Base-by-base conservation (phyloP, 2,113 vertebrate species). In the Labeo catla region DNA sequence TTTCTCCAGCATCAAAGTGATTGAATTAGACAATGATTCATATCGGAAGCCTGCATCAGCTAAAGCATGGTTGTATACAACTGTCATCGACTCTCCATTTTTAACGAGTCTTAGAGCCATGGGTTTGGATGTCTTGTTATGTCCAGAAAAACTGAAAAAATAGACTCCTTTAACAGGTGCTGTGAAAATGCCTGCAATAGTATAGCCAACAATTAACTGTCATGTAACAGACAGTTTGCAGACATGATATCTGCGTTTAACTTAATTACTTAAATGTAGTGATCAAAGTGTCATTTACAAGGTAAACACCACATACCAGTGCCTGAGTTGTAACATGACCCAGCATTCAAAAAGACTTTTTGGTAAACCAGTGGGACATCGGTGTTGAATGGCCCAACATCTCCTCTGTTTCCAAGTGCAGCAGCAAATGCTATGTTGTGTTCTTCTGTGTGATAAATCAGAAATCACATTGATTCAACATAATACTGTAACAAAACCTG, bases 71-170 rank as follows among this genome's bases (percentile, higher is more conserved):
- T 90, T 89, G 79, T 0, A 81, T 15, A 87, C 50, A 47, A 15
- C 52, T 2, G 84, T 47, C 57, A 59, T 4, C 1, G 6, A 8
- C 21, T n/a, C 0, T 61, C 57, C 57, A 61, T 61, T 61, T 61
- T 61, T 61, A n/a, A 61, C 8, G 2, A 61, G 57, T 61, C 57
- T 61, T n/a, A 61, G 57, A 61, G 4, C 57, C 57, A 61, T n/a
- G 21, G 57, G 57, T 61, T 9, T n/a, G 8, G 21, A 9, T 61
- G 57, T n/a, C 8, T n/a, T 8, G 57, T 61, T 61, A n/a, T 61
- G 57, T 61, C 57, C 57, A 68, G 89, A 89, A 54, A 92, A 89
- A 52, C 87, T 91, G 81, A 93, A 92, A 73, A 89, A 90, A 49
- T 92, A 90, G 8, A 86, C 1, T 81, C 89, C 91, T 88, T 15